phyloP scores from a whole-genome alignment of 2,888 invertebrate species.

The Plebejus argus region DNA sequence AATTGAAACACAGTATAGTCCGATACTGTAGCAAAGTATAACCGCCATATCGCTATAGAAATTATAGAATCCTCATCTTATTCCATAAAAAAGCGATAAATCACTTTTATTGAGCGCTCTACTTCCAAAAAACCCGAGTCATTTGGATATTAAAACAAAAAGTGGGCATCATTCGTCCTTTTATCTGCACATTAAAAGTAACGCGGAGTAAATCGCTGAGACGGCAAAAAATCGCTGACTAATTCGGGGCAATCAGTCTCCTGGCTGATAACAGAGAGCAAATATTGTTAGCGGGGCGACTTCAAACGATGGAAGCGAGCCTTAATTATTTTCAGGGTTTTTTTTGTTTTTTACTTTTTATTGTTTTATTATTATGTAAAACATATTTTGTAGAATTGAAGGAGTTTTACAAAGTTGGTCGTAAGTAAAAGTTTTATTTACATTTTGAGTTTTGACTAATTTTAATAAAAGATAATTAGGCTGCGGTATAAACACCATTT shows the following conservation, averaged over 20 bases:
- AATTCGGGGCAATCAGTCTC: constrained; percentile 64
- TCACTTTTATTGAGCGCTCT: constrained; percentile 8
- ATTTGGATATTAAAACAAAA: constrained; percentile 39
- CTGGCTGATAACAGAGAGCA: constrained; percentile 48
- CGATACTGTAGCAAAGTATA: no score
- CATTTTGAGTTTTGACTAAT: no score
- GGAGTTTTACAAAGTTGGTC: no score
- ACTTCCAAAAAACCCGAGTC: constrained; percentile 18
- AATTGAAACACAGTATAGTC: no score
- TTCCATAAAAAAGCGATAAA: constrained; percentile 1
- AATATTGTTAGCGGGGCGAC: constrained; percentile 12
- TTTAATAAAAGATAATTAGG: no score
- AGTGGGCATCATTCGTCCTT: constrained; percentile 52
- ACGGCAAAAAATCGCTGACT: constrained; percentile 60
- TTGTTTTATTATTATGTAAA: not conserved
- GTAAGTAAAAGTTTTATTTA: not conserved
- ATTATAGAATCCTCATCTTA: not conserved
- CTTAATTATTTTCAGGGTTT: not conserved
- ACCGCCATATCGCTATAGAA: not conserved
- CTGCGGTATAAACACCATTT: no score
- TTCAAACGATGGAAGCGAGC: not conserved
- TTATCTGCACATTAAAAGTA: constrained; percentile 60
- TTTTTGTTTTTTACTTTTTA: not conserved
- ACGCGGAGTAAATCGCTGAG: constrained; percentile 52
- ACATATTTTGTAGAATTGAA: not conserved